Evolutionary conservation across 2,113 vertebrate species (phyloP).

Genomic region (Epinephelus moara): DNA sequence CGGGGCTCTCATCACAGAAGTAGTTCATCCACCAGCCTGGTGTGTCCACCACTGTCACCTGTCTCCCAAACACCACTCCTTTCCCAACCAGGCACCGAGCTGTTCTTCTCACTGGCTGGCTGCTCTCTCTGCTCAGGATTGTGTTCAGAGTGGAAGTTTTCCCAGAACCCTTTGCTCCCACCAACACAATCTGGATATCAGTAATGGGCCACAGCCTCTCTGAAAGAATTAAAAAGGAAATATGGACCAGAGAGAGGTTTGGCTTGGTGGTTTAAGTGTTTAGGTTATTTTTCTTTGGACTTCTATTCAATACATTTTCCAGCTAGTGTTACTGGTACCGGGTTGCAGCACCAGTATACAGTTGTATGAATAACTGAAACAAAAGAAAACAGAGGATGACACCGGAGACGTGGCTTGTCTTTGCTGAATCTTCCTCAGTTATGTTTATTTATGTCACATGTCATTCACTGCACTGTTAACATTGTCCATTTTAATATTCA

Average conservation of each 20-base stretch:
- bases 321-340: no score
- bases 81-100: slow-evolving; percentile 39
- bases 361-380: no score
- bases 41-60: slow-evolving; percentile 80
- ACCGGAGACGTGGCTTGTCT: no score
- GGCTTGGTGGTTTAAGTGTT: not conserved
- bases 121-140: slow-evolving; percentile 63
- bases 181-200: slow-evolving; percentile 72
- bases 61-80: slow-evolving; percentile 61
- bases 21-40: slow-evolving; percentile 86
- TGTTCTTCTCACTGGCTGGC: slow-evolving; percentile 45
- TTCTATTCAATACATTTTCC: not conserved
- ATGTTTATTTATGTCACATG: no score
- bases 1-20: slow-evolving; percentile 68
- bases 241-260: no score
- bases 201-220: slow-evolving; percentile 50
- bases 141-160: slow-evolving; percentile 76
- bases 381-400: no score
- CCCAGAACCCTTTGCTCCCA: slow-evolving; percentile 81
- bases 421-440: no score
- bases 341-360: no score
- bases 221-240: slow-evolving; percentile 26
- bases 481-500: no score
- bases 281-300: not conserved
- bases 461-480: no score